Evolutionary conservation across 2,888 invertebrate species (phyloP), one percentile per base, ranked within the genome.

Genomic region (Cephus rjabovi): DNA sequence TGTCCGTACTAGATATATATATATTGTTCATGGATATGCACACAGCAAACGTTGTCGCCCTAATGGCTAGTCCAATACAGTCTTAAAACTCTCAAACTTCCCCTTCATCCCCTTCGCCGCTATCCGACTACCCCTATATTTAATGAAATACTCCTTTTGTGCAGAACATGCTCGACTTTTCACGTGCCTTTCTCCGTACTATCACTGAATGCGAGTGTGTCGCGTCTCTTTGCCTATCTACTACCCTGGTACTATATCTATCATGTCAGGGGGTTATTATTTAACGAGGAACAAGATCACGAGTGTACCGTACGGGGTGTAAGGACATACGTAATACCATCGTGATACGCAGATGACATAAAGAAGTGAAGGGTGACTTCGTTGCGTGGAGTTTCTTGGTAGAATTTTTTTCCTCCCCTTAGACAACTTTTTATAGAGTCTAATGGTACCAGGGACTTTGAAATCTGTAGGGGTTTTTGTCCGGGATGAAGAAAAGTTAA

Each of bases 141-240:
- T 30, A 71, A 71, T 71, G 71, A 71, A 71, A 71, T 71, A 30
- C 30, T 71, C 23, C 34, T 34, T 71, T 34, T 71, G 23, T 71
- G 9, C 30, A 34, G 71, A 12, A 23, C 9, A 31, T 71, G 9
- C 71, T 71, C 34, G 31, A 71, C 71, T 71, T 12, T 34, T 3
- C 23, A 6, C 34, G 23, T 71, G 11, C 0, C 71, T 31, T 71
- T 71, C 30, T 15, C 23, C 71, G 23, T 56, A 56, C 23, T 23
- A 23, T 9, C 56, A 23, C 56, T 15, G 23, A 56, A 56, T 56
- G 23, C 9, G 56, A 23, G 56, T 9, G 9, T 23, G 2, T 56
- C 23, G 23, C 9, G 56, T 23, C 23, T 56, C 23, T 9, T 6
- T 56, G 23, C 23, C 56, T 56, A 56, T 23, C 56, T 56, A 56